Base-by-base conservation (phyloP, 2,113 vertebrate genomes). In the Rhagologus leucostigma region DNA sequence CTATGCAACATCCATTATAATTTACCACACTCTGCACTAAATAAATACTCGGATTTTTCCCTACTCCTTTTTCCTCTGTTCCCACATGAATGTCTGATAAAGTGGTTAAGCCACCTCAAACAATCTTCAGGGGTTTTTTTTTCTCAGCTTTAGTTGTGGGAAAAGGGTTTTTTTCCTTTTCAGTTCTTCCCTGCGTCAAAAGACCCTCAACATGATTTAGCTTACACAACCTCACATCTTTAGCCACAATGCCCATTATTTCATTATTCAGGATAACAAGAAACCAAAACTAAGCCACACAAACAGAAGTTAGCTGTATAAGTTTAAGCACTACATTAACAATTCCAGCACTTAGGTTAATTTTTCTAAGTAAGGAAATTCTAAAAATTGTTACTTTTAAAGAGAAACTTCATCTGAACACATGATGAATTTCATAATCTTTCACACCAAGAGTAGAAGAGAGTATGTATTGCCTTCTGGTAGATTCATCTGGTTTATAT, bases 41-140 rank as follows among this genome's bases (percentile, higher is more conserved):
- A 90, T 87, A 95, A 94, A 93, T 74, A 90, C 1, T 5, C 1
- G 3, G 42, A 41, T 67, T 92, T 90, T 74, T 68, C 83, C 56
- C 52, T 74, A 32, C 29, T 90, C 47, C 59, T 86, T 94, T 94
- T 70, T 91, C 75, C 68, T 75, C 47, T 84, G n/a, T 91, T 90
- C 55, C 79, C 82, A 94, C 30, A 69, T 50, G 57, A 57, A 83
- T 67, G 39, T 32, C 70, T 85, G 67, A 96, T 93, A 93, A 87
- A 96, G 55, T 77, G 75, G 60, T 80, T 78, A 96, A 91, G 81
- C 93, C 75, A 90, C 75, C 87, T 86, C 93, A 94, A 94, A 80
- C n/a, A 76, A 57, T 47, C 21, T 55, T 37, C 33, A 57, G 15
- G 13, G 13, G 11, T 6, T 15, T 21, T 89, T 91, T 82, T 91